A percentile compares a stretch with the other conserved stretches of the same genome.
Conservation (phyloP, 2,113 vertebrate species). For the Serinus canaria region DNA sequence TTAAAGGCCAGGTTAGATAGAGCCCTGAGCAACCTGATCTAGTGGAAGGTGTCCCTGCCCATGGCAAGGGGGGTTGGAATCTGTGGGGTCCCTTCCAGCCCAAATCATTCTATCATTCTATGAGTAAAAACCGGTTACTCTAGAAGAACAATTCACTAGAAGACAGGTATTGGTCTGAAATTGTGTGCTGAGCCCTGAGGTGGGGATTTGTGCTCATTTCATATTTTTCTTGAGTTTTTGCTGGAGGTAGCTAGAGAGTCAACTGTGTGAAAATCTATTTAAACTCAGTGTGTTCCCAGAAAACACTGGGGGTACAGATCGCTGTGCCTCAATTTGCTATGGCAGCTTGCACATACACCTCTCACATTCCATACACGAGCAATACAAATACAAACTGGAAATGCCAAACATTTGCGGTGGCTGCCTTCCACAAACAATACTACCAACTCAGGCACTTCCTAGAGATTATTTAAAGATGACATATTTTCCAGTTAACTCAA, state of each 20-base stretch:
- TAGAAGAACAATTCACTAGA: not conserved
- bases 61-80: not conserved
- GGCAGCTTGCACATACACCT: not conserved
- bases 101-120: not conserved
- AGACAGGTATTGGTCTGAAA: not conserved
- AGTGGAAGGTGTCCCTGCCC: not conserved
- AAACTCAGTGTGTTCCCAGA: not conserved
- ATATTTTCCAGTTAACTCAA: not conserved
- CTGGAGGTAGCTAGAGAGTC: not conserved
- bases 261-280: not conserved
- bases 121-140: not conserved
- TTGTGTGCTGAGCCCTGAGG: not conserved
- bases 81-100: not conserved
- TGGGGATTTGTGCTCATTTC: not conserved
- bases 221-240: not conserved
- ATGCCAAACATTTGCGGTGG: not conserved
- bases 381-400: not conserved
- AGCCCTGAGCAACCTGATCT: not conserved
- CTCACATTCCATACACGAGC: not conserved
- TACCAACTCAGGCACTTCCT: not conserved
- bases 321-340: accelerated
- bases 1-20: not conserved
- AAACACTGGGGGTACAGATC: not conserved
- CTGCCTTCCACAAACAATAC: not conserved
- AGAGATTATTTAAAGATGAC: constrained; percentile 8